Base-by-base conservation (phyloP, 1,140 invertebrate genomes). In the Mya arenaria region DNA sequence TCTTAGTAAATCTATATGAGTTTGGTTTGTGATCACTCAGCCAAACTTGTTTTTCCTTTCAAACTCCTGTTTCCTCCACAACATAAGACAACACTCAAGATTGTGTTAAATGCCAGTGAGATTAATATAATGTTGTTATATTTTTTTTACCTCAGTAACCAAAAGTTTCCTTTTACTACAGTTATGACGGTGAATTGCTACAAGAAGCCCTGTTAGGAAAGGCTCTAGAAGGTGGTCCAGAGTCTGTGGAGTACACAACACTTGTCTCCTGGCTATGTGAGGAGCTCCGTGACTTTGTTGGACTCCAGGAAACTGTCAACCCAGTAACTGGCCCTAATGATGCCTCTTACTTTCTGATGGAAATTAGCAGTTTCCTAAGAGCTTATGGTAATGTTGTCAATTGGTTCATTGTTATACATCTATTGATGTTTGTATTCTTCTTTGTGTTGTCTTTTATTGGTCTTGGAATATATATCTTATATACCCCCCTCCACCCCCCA, bases 351-450 rank as follows among this genome's bases (percentile, higher is more conserved):
- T 98, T 98, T 93, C 90, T 97, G 3, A 93, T 98, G 86, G 97
- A 98, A 93, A 89, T 98, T 23, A 97, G 96, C 90, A 95, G 96
- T 13, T 96, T 98, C 91, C 93, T 98, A 5, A 97, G 97, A 88
- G 97, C 98, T 94, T 91, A 97, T 84, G 95, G 95, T 95, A 90
- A n/a, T 48, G 10, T 48, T 48, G n/a, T 48, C 10, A 13, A 48
- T 48, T 48, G 44, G 10, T 13, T 48, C 10, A 10, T 48, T 48
- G 10, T 48, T n/a, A n/a, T n/a, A n/a, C n/a, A n/a, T n/a, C n/a
- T n/a, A 19, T 62, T 19, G 36, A 62, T 62, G 19, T 28, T 62
- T 62, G n/a, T 23, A 13, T 32, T 23, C 58, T 62, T 28, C 36
- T 6, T 58, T 8, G n/a, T 6, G n/a, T n/a, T n/a, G n/a, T n/a